phyloP scores from a whole-genome alignment of 53 echinoderm and acorn worm genomes.

The Echinometra lucunter region DNA sequence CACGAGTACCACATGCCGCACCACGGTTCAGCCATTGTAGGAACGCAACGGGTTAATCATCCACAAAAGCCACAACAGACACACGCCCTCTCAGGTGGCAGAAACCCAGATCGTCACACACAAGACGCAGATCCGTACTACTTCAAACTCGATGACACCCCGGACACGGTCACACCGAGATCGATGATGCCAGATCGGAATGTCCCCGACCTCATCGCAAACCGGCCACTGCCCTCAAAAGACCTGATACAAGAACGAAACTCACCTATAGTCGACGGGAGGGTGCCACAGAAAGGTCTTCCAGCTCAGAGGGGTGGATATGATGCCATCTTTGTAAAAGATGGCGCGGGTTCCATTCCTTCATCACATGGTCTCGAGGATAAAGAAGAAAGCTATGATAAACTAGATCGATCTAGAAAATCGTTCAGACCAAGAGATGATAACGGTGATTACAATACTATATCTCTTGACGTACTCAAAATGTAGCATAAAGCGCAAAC shows the following conservation, averaged over 20 bases:
- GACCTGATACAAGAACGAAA: background rate
- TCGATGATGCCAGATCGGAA: slow-evolving; percentile 46
- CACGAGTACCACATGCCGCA: slow-evolving; percentile 63
- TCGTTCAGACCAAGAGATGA: slow-evolving; percentile 52
- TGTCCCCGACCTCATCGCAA: slow-evolving; percentile 61
- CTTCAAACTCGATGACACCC: slow-evolving; percentile 50
- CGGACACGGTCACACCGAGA: background rate
- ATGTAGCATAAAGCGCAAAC: slow-evolving; percentile 19
- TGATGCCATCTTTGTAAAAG: slow-evolving; percentile 28
- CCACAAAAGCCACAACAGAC: slow-evolving; percentile 1
- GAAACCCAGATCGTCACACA: background rate
- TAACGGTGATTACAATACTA: slow-evolving; percentile 40
- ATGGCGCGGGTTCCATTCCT: background rate
- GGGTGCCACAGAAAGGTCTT: background rate
- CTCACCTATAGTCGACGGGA: background rate
- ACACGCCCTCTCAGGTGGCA: slow-evolving; percentile 27
- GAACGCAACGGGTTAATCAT: background rate
- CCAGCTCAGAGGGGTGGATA: slow-evolving; percentile 27
- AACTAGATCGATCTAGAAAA: slow-evolving; percentile 58
- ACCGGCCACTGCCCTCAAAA: slow-evolving; percentile 19
- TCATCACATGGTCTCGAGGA: background rate
- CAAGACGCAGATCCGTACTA: slow-evolving; percentile 53
- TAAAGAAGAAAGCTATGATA: slow-evolving; percentile 50
- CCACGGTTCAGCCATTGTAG: slow-evolving; percentile 4
- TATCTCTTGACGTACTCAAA: slow-evolving; percentile 55